phyloP scores from a whole-genome alignment of 2,888 invertebrate species.

The Hydrotaea diabolus region DNA sequence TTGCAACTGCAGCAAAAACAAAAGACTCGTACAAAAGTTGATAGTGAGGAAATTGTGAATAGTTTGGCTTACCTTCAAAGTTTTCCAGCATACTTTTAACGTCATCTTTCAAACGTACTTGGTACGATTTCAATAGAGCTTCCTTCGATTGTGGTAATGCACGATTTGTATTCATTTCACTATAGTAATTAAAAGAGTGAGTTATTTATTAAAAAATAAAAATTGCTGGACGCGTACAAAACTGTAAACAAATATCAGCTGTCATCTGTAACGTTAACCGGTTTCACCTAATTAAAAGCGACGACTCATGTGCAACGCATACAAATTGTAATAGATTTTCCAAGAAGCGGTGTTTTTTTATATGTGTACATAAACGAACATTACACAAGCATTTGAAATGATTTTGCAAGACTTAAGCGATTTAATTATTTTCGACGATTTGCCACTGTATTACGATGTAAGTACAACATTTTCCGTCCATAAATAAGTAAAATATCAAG shows the following conservation, averaged over 20 bases:
- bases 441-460: conserved; percentile 60
- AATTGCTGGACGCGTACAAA: background rate
- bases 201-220: background rate
- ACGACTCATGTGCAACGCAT: too few relatives aligned
- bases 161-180: conserved; percentile 78
- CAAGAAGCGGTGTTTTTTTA: too few relatives aligned
- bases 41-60: background rate
- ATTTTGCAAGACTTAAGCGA: conserved; percentile 60
- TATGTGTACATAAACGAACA: too few relatives aligned
- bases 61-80: conserved; percentile 87
- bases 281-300: too few relatives aligned
- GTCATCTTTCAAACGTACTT: conserved; percentile 96
- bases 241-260: conserved; percentile 22
- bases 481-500: too few relatives aligned
- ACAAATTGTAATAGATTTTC: too few relatives aligned
- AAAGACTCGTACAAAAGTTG: too few relatives aligned
- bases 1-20: too few relatives aligned
- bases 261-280: too few relatives aligned
- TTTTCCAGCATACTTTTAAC: conserved; percentile 98
- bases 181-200: background rate
- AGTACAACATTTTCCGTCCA: background rate
- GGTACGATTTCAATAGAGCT: conserved; percentile 96
- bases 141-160: conserved; percentile 95
- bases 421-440: conserved; percentile 63
- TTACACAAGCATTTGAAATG: too few relatives aligned